Evolutionary conservation across 1,140 invertebrate species (phyloP), one percentile per base, ranked within the genome.

Genomic region (Hyphantria cunea): DNA sequence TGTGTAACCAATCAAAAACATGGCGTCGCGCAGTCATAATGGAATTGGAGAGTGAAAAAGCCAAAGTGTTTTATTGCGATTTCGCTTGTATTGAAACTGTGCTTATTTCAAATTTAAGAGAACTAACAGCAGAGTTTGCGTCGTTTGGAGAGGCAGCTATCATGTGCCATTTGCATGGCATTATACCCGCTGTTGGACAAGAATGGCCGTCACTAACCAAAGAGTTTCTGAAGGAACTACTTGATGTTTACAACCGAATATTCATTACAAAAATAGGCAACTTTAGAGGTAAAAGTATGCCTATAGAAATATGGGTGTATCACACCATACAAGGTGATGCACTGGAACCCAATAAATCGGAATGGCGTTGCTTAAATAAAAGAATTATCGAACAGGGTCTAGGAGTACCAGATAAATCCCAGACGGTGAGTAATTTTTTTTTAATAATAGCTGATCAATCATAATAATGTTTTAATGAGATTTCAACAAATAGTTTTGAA

Each of bases 261-360:
- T 90, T 86, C 55, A 86, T 91, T 8, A 87, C 82, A 0, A 86
- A 89, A 76, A 53, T 91, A 60, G 91, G 86, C 0, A 75, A 85
- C 25, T 82, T 89, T 15, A 90, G 86, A 42, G 76, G 87, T 48
- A 87, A 91, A 37, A 86, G 84, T 54, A 87, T 94, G 72, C 90
- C 91, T 0, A 89, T 94, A 0, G 91, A 93, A 50, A 68, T 94
- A 10, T 93, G 92, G 89, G 80, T 92, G 0, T 92, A 91, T 66
- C 79, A 91, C 44, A 81, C 79, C 4, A 75, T 76, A 12, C 80
- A 82, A 33, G 89, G 84, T 0, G 88, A 86, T 0, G 86, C 92
- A 5, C 71, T 92, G 0, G 84, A 88, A 12, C 92, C 93, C 4
- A 86, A 90, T 10, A 84, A 66, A 17, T 82, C 89, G 0, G 90